Percentiles rank a stretch among this genome's conserved stretches.
These are phyloP conservation scores for Panurus biarmicus DNA, from an alignment of 2,113 vertebrate species.

Conservation along the genomic window DNA sequence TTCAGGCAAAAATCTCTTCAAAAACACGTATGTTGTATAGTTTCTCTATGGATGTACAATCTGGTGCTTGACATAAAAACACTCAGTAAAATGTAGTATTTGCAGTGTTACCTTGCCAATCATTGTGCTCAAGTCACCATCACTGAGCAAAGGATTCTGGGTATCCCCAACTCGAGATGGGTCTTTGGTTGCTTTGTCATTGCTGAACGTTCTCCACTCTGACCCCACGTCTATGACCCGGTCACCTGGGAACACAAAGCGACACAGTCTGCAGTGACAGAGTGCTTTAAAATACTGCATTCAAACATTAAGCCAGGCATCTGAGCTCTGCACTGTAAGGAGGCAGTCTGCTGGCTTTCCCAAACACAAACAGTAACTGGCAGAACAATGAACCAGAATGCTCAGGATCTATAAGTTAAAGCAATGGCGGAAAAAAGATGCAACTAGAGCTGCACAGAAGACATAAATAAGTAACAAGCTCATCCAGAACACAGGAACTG, in stretches of 20 bases:
- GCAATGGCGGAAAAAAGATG: fast-evolving
- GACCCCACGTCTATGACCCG: conserved; percentile 97
- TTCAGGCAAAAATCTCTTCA: neutral
- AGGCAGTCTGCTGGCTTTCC: neutral
- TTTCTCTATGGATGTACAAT: neutral
- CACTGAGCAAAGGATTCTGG: conserved; percentile 93
- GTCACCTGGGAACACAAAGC: conserved; percentile 79
- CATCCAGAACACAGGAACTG: neutral
- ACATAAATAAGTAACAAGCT: neutral
- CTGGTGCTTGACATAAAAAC: neutral
- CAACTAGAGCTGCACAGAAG: neutral
- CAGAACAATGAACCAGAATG: neutral
- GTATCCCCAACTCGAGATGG: conserved; percentile 97
- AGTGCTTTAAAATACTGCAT: neutral
- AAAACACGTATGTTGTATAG: neutral
- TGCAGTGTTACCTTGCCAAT: conserved; percentile 85
- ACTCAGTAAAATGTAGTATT: neutral
- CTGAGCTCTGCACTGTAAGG: neutral
- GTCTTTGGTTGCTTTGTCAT: conserved; percentile 98
- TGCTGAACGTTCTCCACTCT: conserved; percentile 98
- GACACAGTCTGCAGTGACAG: neutral
- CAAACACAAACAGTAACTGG: neutral
- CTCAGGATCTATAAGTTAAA: neutral
- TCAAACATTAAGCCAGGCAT: neutral
- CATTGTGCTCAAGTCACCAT: conserved; percentile 96